These are phyloP conservation scores for Camelus bactrianus DNA, from an alignment of 2,113 vertebrate genomes.

Conservation along the genomic window DNA sequence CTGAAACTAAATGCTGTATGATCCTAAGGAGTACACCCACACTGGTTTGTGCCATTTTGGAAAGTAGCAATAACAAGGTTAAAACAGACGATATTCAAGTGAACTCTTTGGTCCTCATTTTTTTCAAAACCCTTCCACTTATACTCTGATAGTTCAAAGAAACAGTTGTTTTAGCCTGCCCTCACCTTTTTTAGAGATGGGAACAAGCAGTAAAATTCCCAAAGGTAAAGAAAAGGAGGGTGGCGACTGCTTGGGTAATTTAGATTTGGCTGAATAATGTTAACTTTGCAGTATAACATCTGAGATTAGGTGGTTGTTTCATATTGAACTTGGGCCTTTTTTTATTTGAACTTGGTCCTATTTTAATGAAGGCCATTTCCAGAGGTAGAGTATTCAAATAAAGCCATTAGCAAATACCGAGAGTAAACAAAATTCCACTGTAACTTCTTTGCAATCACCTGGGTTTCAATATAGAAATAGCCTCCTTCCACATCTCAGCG, in stretches of 20 bases:
- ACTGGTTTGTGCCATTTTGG: background rate
- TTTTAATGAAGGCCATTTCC: background rate
- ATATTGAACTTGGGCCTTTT: background rate
- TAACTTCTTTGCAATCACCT: background rate
- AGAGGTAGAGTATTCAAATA: conserved; percentile 21
- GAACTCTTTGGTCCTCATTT: background rate
- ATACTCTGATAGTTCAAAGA: background rate
- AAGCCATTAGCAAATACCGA: background rate
- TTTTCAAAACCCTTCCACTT: conserved; percentile 37
- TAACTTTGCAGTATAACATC: background rate
- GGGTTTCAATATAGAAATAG: background rate
- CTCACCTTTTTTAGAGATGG: background rate
- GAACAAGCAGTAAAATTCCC: background rate
- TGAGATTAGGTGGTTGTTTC: background rate
- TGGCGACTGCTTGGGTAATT: background rate
- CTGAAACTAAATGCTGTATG: background rate
- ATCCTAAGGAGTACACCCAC: background rate
- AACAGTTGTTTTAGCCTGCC: background rate
- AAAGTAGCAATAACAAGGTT: background rate
- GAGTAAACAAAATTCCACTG: background rate
- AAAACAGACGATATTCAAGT: background rate
- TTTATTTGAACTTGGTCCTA: background rate
- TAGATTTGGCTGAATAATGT: background rate
- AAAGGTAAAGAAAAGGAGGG: background rate
- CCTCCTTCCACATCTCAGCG: background rate